phyloP scores from a whole-genome alignment of 2,113 vertebrate species.

The Microtus richardsoni region DNA sequence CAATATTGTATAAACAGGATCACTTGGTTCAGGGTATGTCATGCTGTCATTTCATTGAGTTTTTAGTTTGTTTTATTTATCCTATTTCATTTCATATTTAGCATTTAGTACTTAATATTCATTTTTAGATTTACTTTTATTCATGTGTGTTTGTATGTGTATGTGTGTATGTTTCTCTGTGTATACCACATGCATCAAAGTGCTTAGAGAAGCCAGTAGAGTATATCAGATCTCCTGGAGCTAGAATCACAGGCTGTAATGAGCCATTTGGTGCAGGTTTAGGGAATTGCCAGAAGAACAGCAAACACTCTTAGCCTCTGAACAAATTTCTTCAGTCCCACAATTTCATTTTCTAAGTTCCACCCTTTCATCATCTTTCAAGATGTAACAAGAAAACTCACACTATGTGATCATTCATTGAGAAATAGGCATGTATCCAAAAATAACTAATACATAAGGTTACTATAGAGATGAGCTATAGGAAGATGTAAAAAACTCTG shows the following conservation, averaged over 20 bases:
- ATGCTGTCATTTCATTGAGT: neutral
- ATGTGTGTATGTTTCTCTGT: neutral
- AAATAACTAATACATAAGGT: neutral
- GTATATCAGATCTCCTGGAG: no score
- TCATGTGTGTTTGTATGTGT: neutral
- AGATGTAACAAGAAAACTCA: neutral
- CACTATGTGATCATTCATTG: neutral
- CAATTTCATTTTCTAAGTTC: neutral
- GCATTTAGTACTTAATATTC: neutral
- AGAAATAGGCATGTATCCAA: neutral
- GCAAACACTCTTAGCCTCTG: neutral
- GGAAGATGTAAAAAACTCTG: neutral
- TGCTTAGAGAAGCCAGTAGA: neutral
- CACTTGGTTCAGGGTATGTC: neutral
- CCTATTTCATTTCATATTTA: neutral
- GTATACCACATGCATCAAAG: neutral
- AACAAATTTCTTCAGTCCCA: neutral
- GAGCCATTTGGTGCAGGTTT: neutral
- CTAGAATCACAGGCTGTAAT: no score
- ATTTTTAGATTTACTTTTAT: neutral
- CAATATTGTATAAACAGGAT: neutral
- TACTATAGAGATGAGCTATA: neutral
- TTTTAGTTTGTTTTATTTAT: neutral
- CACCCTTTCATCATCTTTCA: neutral
- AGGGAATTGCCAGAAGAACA: neutral